Conservation (phyloP, 2,888 invertebrate species). For the Dromius quadrimaculatus region DNA sequence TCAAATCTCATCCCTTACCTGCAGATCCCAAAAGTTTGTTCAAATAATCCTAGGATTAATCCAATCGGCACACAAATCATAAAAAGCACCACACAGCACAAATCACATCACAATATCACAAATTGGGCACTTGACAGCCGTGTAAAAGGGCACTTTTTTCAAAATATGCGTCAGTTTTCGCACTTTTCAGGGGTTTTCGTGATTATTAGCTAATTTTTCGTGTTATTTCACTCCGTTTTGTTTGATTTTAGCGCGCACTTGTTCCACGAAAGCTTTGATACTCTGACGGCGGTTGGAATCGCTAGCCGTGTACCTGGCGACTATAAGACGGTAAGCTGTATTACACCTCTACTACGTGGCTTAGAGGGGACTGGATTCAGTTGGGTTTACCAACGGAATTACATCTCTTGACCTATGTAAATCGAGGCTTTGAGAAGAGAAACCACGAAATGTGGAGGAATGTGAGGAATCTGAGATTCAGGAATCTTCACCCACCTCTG, state of each 20-base stretch:
- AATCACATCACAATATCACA: not conserved
- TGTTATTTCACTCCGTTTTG: too few relatives aligned
- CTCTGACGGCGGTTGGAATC: not conserved
- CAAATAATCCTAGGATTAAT: constrained; percentile 8
- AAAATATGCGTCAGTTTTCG: too few relatives aligned
- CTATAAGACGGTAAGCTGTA: constrained; percentile 24
- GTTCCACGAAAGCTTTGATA: not conserved
- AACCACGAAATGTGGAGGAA: too few relatives aligned
- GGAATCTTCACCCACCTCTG: not conserved
- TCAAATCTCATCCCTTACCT: not conserved
- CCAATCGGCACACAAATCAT: too few relatives aligned
- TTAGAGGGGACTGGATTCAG: not conserved
- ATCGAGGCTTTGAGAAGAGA: too few relatives aligned
- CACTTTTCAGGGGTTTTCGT: too few relatives aligned
- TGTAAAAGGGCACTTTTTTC: too few relatives aligned
- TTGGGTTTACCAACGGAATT: constrained; percentile 6
- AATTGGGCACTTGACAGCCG: too few relatives aligned
- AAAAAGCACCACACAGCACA: not conserved
- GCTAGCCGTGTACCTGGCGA: not conserved
- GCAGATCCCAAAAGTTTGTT: not conserved
- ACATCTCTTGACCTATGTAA: constrained; percentile 21
- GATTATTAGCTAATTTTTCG: too few relatives aligned
- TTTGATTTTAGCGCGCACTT: constrained; percentile 11
- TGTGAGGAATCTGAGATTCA: not conserved
- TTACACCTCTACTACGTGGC: constrained; percentile 40